Evolutionary conservation across 2,113 vertebrate species (phyloP), one percentile per base, ranked within the genome.

Genomic region (Promerops cafer): DNA sequence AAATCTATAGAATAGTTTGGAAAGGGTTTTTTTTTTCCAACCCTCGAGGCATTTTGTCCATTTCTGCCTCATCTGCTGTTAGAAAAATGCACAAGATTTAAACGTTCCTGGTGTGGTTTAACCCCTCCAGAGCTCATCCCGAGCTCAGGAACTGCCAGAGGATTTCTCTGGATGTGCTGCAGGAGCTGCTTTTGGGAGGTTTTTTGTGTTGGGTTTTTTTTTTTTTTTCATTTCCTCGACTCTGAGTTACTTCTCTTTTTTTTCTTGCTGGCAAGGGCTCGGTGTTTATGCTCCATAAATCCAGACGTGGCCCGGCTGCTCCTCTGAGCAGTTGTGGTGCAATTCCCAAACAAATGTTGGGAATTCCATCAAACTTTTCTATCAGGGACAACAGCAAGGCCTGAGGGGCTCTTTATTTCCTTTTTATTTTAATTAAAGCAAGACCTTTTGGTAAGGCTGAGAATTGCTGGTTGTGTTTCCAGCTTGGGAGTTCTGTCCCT

Each of bases 31-130:
- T 50, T 7, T 15, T 69, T 76, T 21, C 1, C 16, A 52, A 39
- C 70, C 96, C 60, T 5, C 31, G 8, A 53, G 94, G 87, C 14
- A 14, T 94, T 97, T 94, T 83, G 74, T 96, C 76, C 90, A 42
- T 97, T 94, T 88, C 71, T 88, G 74, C 42, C 31, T 72, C 49
- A 21, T 47, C 44, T 87, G 79, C 76, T 74, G 5, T 10, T 63
- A 37, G 76, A 63, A 89, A 65, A 75, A 75, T 0, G 4, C 30
- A 26, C 10, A 1, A 35, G 10, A 31, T 76, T 31, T 3, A 0
- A 63, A 40, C 5, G 2, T 66, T 77, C 31, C 35, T 27, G 1
- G 2, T 0, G 70, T 16, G 37, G 2, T 89, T 89, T 93, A 90
- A 96, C 80, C 59, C 66, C 31, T 40, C 45, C 42, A 22, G 4